Evolutionary conservation across 2,113 vertebrate species (phyloP), one percentile per base, ranked within the genome.

Genomic region (Atherinomorus stipes): DNA sequence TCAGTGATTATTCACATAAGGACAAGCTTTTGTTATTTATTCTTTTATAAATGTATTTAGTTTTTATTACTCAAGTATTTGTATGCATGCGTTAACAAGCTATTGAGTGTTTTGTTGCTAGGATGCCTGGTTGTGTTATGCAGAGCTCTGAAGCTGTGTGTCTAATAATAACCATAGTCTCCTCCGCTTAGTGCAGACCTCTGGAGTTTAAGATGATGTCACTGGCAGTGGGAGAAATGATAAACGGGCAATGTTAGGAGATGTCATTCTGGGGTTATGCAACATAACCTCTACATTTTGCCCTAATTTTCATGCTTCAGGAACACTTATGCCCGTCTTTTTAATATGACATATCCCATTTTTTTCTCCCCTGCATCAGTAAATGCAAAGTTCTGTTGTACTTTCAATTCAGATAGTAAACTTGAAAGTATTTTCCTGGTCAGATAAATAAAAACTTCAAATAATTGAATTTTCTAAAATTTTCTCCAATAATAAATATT

Each of bases 101-200:
- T 58, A 26, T 58, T 73, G 51, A 72, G 53, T 70, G 50, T 15
- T n/a, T 75, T 58, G 66, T 65, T 81, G 63, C 63, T 51, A 71
- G 61, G 37, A 52, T 71, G 62, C 70, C 42, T 71, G n/a, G 53
- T 49, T 73, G 65, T 72, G 38, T 62, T 76, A 64, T 74, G 25
- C 56, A 50, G 49, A 34, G 59, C 57, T 76, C 58, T 54, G 70
- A 74, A 84, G 74, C 60, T 15, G 25, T 50, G 37, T n/a, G 22
- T 66, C 84, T 83, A 85, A 81, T 80, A 80, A 80, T 88, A 85
- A 84, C 73, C 37, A 18, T 80, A 56, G 25, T 81, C 71, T 85
- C 85, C 47, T 67, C 83, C 44, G 51, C 80, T 83, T 13, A 45
- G 26, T 78, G 59, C 74, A 83, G 66, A 74, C 65, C 78, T 70